Conservation (phyloP, 2,888 invertebrate species). For the Drosophila stalkeri region DNA sequence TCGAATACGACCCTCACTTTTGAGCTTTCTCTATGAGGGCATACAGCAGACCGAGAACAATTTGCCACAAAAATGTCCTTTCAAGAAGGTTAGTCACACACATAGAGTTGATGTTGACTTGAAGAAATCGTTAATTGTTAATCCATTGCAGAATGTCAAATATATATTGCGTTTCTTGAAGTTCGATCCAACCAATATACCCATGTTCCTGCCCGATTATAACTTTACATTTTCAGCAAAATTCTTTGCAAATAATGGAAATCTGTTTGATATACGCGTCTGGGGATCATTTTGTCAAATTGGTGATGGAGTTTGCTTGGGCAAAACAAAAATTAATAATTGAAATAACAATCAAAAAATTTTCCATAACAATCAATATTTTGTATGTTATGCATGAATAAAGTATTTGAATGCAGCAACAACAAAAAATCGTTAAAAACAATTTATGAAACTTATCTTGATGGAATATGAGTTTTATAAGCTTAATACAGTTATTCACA, state of each 20-base stretch:
- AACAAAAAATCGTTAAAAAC: not conserved
- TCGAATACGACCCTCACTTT: not conserved
- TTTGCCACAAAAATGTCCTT: constrained; percentile 11
- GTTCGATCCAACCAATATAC: constrained; percentile 37
- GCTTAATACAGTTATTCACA: not conserved
- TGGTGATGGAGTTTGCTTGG: not conserved
- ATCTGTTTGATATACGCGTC: constrained; percentile 15
- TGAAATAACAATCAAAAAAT: not conserved
- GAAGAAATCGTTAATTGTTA: not conserved
- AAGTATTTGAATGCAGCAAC: not conserved
- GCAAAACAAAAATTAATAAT: not conserved
- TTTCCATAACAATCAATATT: not conserved
- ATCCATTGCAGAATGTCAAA: constrained; percentile 43
- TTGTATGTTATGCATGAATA: constrained; percentile 6
- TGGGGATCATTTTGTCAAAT: constrained; percentile 38
- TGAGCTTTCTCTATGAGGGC: constrained; percentile 1
- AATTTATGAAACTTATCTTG: not conserved
- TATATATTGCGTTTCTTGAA: constrained; percentile 23
- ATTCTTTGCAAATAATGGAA: constrained; percentile 23
- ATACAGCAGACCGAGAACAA: not conserved
- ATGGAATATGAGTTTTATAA: not conserved
- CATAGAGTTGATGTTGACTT: not conserved
- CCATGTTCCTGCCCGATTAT: constrained; percentile 45
- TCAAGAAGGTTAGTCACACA: constrained; percentile 27
- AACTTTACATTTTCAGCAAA: constrained; percentile 39